A percentile compares a stretch with the other conserved stretches of the same genome.
phyloP scores from a whole-genome alignment of 2,797 vertebrate genomes.

The Sebastes nivosus region DNA sequence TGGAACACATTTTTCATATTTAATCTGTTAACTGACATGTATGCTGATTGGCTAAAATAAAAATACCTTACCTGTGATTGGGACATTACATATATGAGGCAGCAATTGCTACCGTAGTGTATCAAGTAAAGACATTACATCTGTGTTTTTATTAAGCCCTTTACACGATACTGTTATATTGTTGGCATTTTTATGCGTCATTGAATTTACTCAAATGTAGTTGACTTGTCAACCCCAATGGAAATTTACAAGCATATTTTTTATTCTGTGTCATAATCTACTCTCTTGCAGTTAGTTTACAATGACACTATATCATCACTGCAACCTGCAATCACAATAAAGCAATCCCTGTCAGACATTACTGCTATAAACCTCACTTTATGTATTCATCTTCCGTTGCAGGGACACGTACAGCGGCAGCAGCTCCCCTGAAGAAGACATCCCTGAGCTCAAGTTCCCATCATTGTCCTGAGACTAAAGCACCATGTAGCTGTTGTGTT shows the following conservation, averaged over 20 bases:
- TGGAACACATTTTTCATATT: background rate
- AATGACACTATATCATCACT: background rate
- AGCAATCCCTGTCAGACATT: background rate
- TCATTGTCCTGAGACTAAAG: conserved; percentile 76
- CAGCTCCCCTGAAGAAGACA: conserved; percentile 91
- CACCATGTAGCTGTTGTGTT: background rate
- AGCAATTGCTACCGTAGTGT: background rate
- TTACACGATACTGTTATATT: background rate
- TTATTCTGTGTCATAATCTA: background rate
- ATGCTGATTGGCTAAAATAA: background rate
- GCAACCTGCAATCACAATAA: background rate
- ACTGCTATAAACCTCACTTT: background rate
- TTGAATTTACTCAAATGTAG: background rate
- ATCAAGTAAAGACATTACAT: background rate
- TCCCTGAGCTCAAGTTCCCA: conserved; percentile 89
- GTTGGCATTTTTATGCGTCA: background rate
- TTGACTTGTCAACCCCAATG: background rate
- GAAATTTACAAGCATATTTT: conserved; percentile 6
- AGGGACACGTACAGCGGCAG: conserved; percentile 94
- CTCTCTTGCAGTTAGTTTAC: conserved; percentile 8
- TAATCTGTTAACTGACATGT: background rate
- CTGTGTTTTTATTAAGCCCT: background rate
- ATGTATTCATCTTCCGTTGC: conserved; percentile 37
- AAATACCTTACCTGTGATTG: background rate
- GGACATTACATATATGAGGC: no score